phyloP scores from a whole-genome alignment of 2,888 invertebrate species.

The Mesochorus sp. region DNA sequence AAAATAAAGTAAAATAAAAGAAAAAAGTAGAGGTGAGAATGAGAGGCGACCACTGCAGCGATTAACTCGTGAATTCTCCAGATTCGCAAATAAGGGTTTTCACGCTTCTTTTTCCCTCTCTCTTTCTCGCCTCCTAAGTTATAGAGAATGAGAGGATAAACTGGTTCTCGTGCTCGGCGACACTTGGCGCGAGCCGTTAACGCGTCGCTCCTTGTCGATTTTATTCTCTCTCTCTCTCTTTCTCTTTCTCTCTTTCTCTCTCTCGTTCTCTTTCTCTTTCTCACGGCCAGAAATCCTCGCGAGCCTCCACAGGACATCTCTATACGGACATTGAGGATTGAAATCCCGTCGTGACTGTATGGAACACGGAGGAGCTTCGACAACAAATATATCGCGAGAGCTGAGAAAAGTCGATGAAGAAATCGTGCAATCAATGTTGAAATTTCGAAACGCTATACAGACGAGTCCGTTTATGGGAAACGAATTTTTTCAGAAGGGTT shows the following conservation, averaged over 20 bases:
- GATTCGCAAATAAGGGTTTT: conserved; percentile 74
- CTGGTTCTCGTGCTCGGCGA: conserved; percentile 61
- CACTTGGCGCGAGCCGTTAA: conserved; percentile 63
- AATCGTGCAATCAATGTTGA: too few relatives aligned
- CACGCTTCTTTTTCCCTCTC: conserved; percentile 16
- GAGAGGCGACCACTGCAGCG: conserved; percentile 60
- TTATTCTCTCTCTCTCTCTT: too few relatives aligned
- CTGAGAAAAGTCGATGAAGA: neutral
- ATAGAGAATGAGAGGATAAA: conserved; percentile 54
- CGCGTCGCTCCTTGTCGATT: conserved; percentile 58
- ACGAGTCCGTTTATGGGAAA: too few relatives aligned
- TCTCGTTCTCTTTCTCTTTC: conserved; percentile 20
- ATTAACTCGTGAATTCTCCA: conserved; percentile 76
- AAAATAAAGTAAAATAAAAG: conserved; percentile 29
- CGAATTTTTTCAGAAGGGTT: too few relatives aligned
- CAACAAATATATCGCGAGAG: neutral
- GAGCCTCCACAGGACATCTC: conserved; percentile 16
- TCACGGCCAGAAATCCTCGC: neutral
- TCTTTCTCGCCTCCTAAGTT: conserved; percentile 17
- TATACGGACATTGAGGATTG: conserved; percentile 26
- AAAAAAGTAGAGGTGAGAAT: conserved; percentile 32
- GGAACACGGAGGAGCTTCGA: neutral
- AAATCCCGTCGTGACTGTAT: conserved; percentile 35
- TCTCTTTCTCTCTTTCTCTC: conserved; percentile 33
- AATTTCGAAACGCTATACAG: too few relatives aligned